Base-by-base conservation (phyloP, 2,888 invertebrate species). In the Aporophyla lueneburgensis region DNA sequence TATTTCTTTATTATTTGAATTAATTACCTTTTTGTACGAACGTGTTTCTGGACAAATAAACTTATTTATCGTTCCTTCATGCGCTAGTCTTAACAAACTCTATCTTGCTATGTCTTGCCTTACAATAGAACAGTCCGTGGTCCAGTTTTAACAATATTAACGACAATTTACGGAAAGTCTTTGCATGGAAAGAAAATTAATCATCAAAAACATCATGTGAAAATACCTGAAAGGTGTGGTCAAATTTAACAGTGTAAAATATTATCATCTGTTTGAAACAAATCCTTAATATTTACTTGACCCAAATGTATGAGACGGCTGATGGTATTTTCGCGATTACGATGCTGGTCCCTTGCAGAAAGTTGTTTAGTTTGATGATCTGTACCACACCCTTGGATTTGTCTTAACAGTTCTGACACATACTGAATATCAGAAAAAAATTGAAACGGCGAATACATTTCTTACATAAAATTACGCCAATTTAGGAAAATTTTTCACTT, bases 81-180 rank as follows among this genome's bases (percentile, higher is more conserved):
- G 16, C 27, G 27, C 24, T 0, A 19, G 10, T 46, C 16, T 16
- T 61, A 9, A 46, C 16, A 7, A 40, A 62, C 9, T 80, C 81
- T 49, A 54, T 71, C 62, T 71, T n/a, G 10, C 9, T 19, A 61
- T 40, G 9, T 61, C n/a, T 76, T 56, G 73, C 76, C 73, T 76
- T 80, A 27, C 14, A 59, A 21, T 16, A 54, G 40, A 16, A 62
- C 71, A 70, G 46, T 16, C n/a, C n/a, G n/a, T 69, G n/a, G 46
- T 6, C 16, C 16, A 46, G 7, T 46, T 24, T 56, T 1, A 46
- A 56, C 9, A 9, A 14, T 27, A 21, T 56, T 14, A n/a, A n/a
- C 54, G 54, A n/a, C 3, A 27, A 58, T 58, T 58, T 3, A 58
- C 12, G 24, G 24, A 56, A 24, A 56, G 12, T 54, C 54, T 12